Evolutionary conservation across 2,113 vertebrate species (phyloP).

Genomic region (Poeciliopsis retropinna): DNA sequence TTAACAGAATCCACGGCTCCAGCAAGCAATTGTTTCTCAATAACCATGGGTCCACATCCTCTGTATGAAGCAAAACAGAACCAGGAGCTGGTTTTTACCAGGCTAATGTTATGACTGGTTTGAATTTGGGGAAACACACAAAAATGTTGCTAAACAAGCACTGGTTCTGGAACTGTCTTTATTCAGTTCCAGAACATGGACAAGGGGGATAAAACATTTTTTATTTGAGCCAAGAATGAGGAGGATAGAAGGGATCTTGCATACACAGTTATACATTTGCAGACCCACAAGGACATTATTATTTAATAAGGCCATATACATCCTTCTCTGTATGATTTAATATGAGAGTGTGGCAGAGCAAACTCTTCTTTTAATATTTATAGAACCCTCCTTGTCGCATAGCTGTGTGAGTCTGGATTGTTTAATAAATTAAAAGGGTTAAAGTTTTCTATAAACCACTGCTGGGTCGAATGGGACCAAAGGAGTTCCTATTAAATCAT

Average conservation of each 20-base stretch:
- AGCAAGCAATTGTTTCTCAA: too few relatives aligned
- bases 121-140: background rate
- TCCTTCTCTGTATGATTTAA: constrained; percentile 77
- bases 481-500: constrained; percentile 31
- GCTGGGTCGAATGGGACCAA: constrained; percentile 34
- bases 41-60: too few relatives aligned
- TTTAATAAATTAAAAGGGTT: constrained; percentile 75
- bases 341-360: constrained; percentile 69
- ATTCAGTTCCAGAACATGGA: constrained; percentile 26
- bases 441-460: constrained; percentile 48
- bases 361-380: constrained; percentile 81
- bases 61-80: too few relatives aligned
- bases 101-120: background rate
- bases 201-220: constrained; percentile 36
- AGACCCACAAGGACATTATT: constrained; percentile 73
- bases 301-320: constrained; percentile 80
- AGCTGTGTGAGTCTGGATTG: constrained; percentile 52
- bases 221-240: constrained; percentile 27
- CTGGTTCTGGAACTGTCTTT: constrained; percentile 3
- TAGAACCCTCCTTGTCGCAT: constrained; percentile 62
- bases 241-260: constrained; percentile 29
- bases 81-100: too few relatives aligned
- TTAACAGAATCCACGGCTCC: too few relatives aligned
- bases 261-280: constrained; percentile 64
- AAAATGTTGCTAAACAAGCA: background rate